Base-by-base conservation (phyloP, 2,113 vertebrate genomes). In the Mustela nigripes region DNA sequence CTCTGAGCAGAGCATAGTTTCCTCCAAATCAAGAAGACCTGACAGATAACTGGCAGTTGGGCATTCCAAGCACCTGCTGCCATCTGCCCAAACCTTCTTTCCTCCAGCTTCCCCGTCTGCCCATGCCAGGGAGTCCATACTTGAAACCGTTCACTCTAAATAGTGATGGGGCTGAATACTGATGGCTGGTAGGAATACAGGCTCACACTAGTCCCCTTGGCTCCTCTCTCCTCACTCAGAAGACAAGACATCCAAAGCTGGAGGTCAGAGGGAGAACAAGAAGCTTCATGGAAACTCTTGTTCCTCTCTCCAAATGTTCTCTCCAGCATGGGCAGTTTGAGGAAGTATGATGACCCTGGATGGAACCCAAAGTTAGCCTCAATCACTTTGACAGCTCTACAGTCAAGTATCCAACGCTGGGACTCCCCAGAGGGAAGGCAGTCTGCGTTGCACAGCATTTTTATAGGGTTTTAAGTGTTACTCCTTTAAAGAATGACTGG, bases 121-220 rank as follows among this genome's bases (percentile, higher is more conserved):
- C 97, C 73, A 83, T 83, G 96, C 96, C 98, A 98, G 93, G 92
- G 74, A 97, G 89, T n/a, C 97, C 98, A 98, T 74, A 89, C 74
- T 97, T n/a, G 60, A 89, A 98, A 74, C 87, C 71, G 81, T 95
- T 89, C 84, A 4, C 88, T 93, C 95, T 94, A 89, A 97, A 97
- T 65, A 92, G 53, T 65, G 88, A 95, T 36, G 87, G 93, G 89
- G 94, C 62, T 16, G 76, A 94, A 96, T 65, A 95, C 96, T 88
- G 65, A 97, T 7, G 7, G 74, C 71, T 60, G 26, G 60, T 42
- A 36, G 67, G 73, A 98, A 93, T 26, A 87, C 95, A 94, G 88
- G 76, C 86, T 79, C 97, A 92, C 86, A 60, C 1, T 26, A 82
- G 95, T 50, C 89, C 71, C 92, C 86, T 85, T 85, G 19, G 84